Evolutionary conservation across 2,797 vertebrate genomes (phyloP), one percentile per base, ranked within the genome.

Genomic region (Acipenser transmontanus): DNA sequence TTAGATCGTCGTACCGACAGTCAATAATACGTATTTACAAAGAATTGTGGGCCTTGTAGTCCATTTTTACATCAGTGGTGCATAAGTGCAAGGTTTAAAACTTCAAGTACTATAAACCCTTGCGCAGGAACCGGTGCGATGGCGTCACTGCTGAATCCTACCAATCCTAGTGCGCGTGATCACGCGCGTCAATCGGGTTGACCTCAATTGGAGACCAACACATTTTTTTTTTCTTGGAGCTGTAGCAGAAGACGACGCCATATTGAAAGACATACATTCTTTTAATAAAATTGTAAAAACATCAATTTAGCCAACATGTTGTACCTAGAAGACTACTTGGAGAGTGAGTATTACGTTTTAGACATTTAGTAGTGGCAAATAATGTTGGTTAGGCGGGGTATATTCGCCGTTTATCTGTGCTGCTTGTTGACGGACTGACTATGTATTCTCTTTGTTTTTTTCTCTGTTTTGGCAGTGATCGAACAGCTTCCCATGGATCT

Each of bases 401-500:
- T 34, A 34, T 34, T 34, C 34, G 34, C 34, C 34, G 34, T 34
- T 34, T 34, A 34, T 34, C 34, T 34, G 34, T 34, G 34, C 34
- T 34, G 0, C 3, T 34, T 34, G 34, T 34, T 34, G 34, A 34
- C 2, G 34, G 34, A 34, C 34, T 34, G 34, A 34, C 34, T 34
- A 17, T 54, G n/a, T 54, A n/a, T 54, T 54, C 75, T 81, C 69
- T 80, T 72, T 72, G 77, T 34, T 54, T 75, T 84, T 81, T 64
- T 66, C 73, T 82, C 74, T 80, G 8, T 73, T 63, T 69, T 74
- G 76, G 80, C 93, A 98, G 96, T 98, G 96, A 98, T 98, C 93
- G 96, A 98, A 88, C 96, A 98, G 92, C 94, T 97, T 73, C 96
- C 96, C 81, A 95, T 98, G 94, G 96, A 98, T 80, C 94, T 98